Evolutionary conservation across 2,888 invertebrate species (phyloP), one percentile per base, ranked within the genome.

Genomic region (Synergus itoensis): DNA sequence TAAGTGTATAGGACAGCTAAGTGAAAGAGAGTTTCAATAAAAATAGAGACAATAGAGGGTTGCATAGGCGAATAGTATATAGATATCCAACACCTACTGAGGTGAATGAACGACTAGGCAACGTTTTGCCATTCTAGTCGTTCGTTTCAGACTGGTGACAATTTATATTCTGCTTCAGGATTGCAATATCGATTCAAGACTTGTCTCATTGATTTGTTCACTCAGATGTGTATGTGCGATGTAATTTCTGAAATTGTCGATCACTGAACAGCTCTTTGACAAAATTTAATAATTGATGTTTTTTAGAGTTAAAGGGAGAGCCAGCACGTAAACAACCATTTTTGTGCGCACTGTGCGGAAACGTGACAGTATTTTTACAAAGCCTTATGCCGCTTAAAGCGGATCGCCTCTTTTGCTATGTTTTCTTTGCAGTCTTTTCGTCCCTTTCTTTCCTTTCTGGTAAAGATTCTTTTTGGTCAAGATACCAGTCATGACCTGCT

Each of bases 141-240:
- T 67, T 65, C 65, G 41, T 18, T 65, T 41, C 40, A 65, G 41
- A 16, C 40, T 41, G 18, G 41, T 41, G 41, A 69, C 48, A 69
- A 69, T 69, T 45, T 45, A 69, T 36, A 48, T 69, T 7, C 48
- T 45, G 28, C 18, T 21, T 21, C 45, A 28, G 45, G 45, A 69
- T 69, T 45, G 45, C 43, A 69, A 43, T 48, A 69, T 69, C 21
- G 45, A 69, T 48, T 69, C 45, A 69, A 18, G 69, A 28, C 21
- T 45, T 69, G 67, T 48, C 45, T 69, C 45, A 45, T 69, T 69
- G 67, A 69, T 69, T 69, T 69, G 45, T 69, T 28, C 45, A 69
- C 43, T 69, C 7, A 45, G 67, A 69, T 69, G 45, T 11, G 67
- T 12, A 45, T 69, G 45, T 69, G 21, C 43, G 45, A 45, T 48